A percentile compares a stretch with the other conserved stretches of the same genome.
phyloP scores from a whole-genome alignment of 2,888 invertebrate genomes.

The Charanyca ferruginea region DNA sequence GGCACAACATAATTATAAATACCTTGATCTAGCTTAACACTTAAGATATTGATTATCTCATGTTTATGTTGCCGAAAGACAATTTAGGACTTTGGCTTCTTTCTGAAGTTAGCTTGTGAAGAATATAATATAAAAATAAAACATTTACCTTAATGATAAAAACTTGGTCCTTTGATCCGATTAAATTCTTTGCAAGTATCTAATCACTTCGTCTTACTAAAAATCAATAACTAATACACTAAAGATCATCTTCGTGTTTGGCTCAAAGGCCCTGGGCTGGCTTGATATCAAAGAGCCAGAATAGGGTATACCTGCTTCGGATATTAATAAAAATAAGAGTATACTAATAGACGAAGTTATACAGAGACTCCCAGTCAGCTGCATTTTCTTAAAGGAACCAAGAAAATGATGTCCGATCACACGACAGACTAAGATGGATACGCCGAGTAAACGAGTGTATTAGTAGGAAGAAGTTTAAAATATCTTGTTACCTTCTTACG shows the following conservation, averaged over 20 bases:
- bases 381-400: constrained; percentile 90
- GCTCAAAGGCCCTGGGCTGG: constrained; percentile 44
- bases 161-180: neutral
- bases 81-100: too few species aligned
- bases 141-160: too few species aligned
- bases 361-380: constrained; percentile 86
- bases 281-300: constrained; percentile 76
- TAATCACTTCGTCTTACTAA: constrained; percentile 9
- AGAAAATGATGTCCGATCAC: constrained; percentile 88
- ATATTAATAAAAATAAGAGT: constrained; percentile 88
- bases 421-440: constrained; percentile 72
- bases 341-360: constrained; percentile 88
- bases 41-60: too few species aligned
- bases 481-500: too few species aligned
- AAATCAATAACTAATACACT: constrained; percentile 51
- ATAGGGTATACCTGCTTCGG: constrained; percentile 72
- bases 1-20: too few species aligned
- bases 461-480: too few species aligned
- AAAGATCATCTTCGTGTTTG: constrained; percentile 50
- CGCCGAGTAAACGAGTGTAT: neutral
- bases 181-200: neutral
- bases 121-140: too few species aligned
- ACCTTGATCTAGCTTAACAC: too few species aligned
- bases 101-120: too few species aligned
- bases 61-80: too few species aligned